Conservation (phyloP, 2,113 vertebrate genomes). For the Amphilophus citrinellus region DNA sequence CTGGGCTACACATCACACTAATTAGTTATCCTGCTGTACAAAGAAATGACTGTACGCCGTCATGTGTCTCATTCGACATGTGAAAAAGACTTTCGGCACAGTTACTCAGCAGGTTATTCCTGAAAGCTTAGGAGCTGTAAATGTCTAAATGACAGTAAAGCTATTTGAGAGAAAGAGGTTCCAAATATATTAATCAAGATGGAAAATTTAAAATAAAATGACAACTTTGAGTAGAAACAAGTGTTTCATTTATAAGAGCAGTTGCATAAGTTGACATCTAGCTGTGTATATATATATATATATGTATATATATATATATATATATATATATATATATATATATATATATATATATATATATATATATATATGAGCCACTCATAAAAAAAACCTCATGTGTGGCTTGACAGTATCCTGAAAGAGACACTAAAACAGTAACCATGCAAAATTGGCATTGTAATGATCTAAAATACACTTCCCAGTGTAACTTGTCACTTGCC, state of each 20-base stretch:
- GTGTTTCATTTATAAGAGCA: background rate
- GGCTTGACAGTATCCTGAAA: background rate
- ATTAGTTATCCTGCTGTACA: too few relatives aligned
- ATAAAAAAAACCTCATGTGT: background rate
- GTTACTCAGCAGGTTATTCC: background rate
- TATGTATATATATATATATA: too few relatives aligned
- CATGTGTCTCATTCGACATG: background rate
- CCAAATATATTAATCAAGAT: background rate
- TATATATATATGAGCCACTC: too few relatives aligned
- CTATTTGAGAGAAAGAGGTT: background rate
- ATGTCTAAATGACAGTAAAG: background rate
- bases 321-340: too few relatives aligned
- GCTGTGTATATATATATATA: too few relatives aligned
- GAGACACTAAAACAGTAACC: background rate
- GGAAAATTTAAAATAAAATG: background rate
- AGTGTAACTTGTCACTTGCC: constrained; percentile 48
- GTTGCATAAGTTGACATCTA: background rate
- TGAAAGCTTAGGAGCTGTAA: background rate
- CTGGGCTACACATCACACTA: too few relatives aligned
- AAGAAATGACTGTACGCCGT: too few relatives aligned
- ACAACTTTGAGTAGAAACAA: too few relatives aligned
- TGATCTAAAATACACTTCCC: constrained; percentile 38
- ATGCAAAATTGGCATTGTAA: constrained; percentile 45
- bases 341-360: too few relatives aligned
- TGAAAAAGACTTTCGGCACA: background rate